Conservation (phyloP, 2,113 vertebrate genomes). For the Picathartes gymnocephalus region DNA sequence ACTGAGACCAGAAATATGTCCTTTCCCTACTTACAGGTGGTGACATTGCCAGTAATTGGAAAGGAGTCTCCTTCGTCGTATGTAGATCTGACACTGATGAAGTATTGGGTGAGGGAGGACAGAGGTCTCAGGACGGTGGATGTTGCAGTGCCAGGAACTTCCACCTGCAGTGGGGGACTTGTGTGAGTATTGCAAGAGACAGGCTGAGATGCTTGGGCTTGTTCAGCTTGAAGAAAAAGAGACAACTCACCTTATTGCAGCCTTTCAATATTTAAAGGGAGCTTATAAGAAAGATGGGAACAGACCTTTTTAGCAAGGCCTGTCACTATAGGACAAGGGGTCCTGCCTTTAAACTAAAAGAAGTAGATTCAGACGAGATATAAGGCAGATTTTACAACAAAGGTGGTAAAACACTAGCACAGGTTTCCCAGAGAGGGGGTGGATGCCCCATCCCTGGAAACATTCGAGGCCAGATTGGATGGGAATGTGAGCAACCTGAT, state of each 20-base stretch:
- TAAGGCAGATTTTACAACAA: neutral
- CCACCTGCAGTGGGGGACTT: conserved; percentile 67
- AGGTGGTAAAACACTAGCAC: neutral
- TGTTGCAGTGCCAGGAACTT: conserved; percentile 75
- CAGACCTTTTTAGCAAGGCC: neutral
- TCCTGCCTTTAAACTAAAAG: neutral
- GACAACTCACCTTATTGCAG: neutral
- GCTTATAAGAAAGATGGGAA: neutral
- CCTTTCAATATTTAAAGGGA: neutral
- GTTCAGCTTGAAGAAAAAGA: neutral
- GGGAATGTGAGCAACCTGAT: neutral
- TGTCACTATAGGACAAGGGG: neutral
- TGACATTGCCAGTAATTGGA: conserved; percentile 79
- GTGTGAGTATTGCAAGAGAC: neutral
- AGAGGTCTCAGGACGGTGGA: conserved; percentile 80
- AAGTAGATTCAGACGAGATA: neutral
- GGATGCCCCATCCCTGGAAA: neutral
- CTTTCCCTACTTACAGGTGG: conserved; percentile 81
- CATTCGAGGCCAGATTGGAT: no score
- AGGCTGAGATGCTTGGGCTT: neutral
- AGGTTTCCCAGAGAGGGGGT: neutral
- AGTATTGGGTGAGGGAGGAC: conserved; percentile 85
- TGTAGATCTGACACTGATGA: conserved; percentile 76
- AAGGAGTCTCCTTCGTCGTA: conserved; percentile 81
- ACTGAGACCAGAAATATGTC: neutral